Evolutionary conservation across 2,888 invertebrate species (phyloP).

Genomic region (Lasioglossum marginatum): DNA sequence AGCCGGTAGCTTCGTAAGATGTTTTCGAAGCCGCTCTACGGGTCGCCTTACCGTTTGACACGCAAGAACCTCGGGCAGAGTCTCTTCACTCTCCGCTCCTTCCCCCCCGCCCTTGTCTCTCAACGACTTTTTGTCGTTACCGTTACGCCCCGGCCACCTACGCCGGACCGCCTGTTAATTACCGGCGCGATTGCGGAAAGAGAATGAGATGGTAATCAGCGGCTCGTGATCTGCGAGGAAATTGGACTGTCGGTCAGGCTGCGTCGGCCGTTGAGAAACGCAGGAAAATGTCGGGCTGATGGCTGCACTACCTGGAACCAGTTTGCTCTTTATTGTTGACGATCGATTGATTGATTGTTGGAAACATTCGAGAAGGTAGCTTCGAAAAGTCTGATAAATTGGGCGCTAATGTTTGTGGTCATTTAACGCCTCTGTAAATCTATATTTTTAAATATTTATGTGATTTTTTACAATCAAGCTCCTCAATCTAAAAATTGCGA

Average conservation of each 20-base stretch:
- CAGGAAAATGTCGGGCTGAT: not conserved
- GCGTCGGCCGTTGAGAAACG: not conserved
- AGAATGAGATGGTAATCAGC: not conserved
- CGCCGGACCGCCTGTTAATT: conserved; percentile 13
- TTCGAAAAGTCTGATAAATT: too few species aligned
- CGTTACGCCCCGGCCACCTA: conserved; percentile 6
- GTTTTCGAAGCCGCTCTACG: conserved; percentile 40
- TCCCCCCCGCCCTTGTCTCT: not conserved
- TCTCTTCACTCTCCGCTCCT: not conserved
- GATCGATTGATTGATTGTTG: not conserved
- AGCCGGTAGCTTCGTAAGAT: conserved; percentile 68
- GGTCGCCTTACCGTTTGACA: conserved; percentile 69
- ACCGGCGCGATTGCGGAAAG: not conserved
- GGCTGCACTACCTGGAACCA: not conserved
- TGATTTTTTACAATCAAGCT: too few species aligned
- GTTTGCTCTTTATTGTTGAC: not conserved
- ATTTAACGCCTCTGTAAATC: too few species aligned
- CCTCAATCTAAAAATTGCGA: too few species aligned
- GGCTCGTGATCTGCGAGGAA: not conserved
- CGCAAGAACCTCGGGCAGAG: not conserved
- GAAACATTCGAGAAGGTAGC: too few species aligned
- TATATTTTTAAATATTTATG: too few species aligned
- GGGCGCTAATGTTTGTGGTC: too few species aligned
- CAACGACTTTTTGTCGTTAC: conserved; percentile 15
- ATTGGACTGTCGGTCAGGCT: not conserved